phyloP scores from a whole-genome alignment of 2,888 invertebrate genomes.

The Lacanobia wlatinum region DNA sequence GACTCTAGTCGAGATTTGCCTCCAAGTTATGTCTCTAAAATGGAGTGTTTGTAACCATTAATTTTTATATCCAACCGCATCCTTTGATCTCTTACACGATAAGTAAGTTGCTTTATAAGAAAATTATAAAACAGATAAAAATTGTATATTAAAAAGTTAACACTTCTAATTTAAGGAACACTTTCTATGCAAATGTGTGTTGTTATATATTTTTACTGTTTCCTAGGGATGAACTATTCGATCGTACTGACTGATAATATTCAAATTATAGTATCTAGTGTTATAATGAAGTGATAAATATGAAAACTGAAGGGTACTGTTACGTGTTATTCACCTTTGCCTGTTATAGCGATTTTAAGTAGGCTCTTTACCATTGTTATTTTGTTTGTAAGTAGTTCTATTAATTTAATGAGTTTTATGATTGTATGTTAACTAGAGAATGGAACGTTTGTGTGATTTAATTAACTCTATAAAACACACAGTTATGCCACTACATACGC shows the following conservation, averaged over 20 bases:
- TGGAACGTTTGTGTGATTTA: conserved; percentile 9
- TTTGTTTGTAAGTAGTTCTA: conserved; percentile 16
- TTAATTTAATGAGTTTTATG: conserved; percentile 29
- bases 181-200: conserved; percentile 65
- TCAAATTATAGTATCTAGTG: conserved; percentile 40
- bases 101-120: conserved; percentile 66
- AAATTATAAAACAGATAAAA: conserved; percentile 64
- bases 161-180: conserved; percentile 66
- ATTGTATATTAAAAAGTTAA: conserved; percentile 64
- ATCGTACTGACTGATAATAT: conserved; percentile 58
- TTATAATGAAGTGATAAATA: conserved; percentile 60
- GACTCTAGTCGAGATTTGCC: conserved; percentile 75
- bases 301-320: conserved; percentile 29
- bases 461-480: conserved; percentile 8
- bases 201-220: conserved; percentile 41
- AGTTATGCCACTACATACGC: background rate
- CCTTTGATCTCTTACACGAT: conserved; percentile 76
- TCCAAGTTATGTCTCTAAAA: conserved; percentile 79
- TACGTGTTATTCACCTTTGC: conserved; percentile 50
- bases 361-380: conserved; percentile 26
- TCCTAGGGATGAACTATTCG: conserved; percentile 37
- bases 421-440: conserved; percentile 32
- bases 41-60: conserved; percentile 86
- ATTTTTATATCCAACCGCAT: conserved; percentile 82
- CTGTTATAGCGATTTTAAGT: conserved; percentile 25